Evolutionary conservation across 1,140 invertebrate species (phyloP).

Genomic region (Mesaphorura yosii): DNA sequence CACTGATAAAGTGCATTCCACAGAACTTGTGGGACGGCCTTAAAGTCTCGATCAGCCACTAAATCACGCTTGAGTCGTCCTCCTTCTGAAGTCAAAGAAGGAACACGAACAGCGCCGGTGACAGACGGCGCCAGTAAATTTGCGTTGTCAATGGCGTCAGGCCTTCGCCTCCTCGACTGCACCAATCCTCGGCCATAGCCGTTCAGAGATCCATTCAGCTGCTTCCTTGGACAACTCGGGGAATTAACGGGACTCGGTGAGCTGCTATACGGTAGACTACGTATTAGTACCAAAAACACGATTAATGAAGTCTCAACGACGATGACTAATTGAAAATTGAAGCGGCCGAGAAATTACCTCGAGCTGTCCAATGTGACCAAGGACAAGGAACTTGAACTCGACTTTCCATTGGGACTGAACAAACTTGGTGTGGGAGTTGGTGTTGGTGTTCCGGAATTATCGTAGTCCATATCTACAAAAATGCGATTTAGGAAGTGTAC

Average conservation of each 20-base stretch:
- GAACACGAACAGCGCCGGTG: conserved; percentile 38
- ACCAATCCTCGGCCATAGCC: conserved; percentile 30
- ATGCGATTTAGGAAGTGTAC: conserved; percentile 18
- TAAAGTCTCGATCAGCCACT: conserved; percentile 62
- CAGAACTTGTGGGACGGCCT: conserved; percentile 66
- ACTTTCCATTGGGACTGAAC: conserved; percentile 31
- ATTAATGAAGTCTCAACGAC: background rate
- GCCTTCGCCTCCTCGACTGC: conserved; percentile 34
- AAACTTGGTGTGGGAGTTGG: background rate
- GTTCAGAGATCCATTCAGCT: conserved; percentile 22
- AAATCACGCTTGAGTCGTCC: conserved; percentile 62
- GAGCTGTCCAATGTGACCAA: conserved; percentile 31
- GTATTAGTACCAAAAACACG: background rate
- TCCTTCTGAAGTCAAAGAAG: conserved; percentile 69
- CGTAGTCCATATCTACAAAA: conserved; percentile 15
- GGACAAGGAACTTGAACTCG: conserved; percentile 31
- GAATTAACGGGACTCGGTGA: conserved; percentile 37
- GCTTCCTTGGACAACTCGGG: conserved; percentile 32
- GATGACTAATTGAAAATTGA: background rate
- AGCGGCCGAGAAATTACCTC: conserved; percentile 17
- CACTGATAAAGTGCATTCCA: conserved; percentile 73
- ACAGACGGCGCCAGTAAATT: conserved; percentile 44
- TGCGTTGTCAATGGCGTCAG: conserved; percentile 67
- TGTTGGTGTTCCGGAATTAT: background rate
- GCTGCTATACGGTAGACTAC: conserved; percentile 28